Percentiles rank a stretch among this genome's conserved stretches.
Evolutionary conservation across 2,888 invertebrate genomes (phyloP).

Genomic region (Drosophila seclusa): DNA sequence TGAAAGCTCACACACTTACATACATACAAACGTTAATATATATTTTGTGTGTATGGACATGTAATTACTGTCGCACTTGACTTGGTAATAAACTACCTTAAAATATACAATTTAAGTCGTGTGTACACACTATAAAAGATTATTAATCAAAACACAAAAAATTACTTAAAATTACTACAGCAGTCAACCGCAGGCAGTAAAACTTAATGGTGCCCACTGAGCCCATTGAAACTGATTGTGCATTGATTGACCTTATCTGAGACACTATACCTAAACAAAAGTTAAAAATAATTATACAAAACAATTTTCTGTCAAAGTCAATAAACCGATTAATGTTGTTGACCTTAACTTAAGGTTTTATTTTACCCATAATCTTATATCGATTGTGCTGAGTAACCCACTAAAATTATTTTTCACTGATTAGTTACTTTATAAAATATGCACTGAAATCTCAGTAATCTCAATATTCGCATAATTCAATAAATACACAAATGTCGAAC

Average conservation of each 20-base stretch:
- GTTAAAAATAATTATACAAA: neutral
- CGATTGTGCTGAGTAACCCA: constrained; percentile 16
- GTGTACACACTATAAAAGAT: neutral
- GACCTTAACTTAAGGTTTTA: neutral
- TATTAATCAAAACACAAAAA: neutral
- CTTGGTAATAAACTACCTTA: constrained; percentile 21
- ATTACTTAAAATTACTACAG: neutral
- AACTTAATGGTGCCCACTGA: neutral
- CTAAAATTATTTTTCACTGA: constrained; percentile 12
- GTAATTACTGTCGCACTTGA: constrained; percentile 28
- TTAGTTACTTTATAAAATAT: neutral
- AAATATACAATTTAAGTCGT: constrained; percentile 30
- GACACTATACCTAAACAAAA: neutral
- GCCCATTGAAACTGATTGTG: constrained; percentile 3
- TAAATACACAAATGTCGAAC: neutral
- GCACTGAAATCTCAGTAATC: neutral
- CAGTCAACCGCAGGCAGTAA: neutral
- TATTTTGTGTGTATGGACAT: neutral
- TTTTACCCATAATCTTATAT: neutral
- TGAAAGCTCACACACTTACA: constrained; percentile 10
- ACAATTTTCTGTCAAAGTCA: neutral
- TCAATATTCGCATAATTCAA: constrained; percentile 11
- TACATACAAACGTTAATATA: neutral
- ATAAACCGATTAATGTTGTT: constrained; percentile 1
- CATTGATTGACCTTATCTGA: constrained; percentile 1